These are phyloP conservation scores for Ypsolopha scabrella DNA, from an alignment of 2,888 invertebrate species.

Conservation along the genomic window DNA sequence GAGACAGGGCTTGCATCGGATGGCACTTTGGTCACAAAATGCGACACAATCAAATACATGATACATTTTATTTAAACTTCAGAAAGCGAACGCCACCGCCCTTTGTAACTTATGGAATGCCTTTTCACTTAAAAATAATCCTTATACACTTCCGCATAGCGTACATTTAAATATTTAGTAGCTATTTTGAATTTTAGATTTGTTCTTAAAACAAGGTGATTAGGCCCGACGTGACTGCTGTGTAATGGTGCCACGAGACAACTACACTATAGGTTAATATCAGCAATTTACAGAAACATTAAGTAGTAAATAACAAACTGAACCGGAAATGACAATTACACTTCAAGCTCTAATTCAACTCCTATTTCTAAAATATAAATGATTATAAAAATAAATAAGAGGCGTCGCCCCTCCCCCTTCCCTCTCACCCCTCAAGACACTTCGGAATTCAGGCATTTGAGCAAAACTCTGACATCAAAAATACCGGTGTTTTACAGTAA, in stretches of 20 bases:
- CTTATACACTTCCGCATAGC: constrained; percentile 54
- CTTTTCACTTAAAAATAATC: constrained; percentile 56
- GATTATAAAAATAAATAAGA: constrained; percentile 69
- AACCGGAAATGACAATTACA: constrained; percentile 36
- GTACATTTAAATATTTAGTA: constrained; percentile 36
- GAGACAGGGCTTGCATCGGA: constrained; percentile 30
- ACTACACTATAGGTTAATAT: constrained; percentile 16
- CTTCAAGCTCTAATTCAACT: constrained; percentile 41
- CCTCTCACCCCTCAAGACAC: constrained; percentile 33
- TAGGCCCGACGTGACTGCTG: background rate
- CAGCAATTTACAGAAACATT: constrained; percentile 17
- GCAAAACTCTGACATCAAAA: constrained; percentile 26
- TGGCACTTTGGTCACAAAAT: constrained; percentile 34
- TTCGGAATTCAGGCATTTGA: constrained; percentile 25
- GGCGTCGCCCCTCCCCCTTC: constrained; percentile 37
- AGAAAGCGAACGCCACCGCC: constrained; percentile 36
- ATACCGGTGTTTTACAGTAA: constrained; percentile 20
- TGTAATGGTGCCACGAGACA: background rate
- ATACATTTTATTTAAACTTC: background rate
- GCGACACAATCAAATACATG: background rate
- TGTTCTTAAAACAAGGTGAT: constrained; percentile 26
- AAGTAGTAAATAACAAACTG: constrained; percentile 18
- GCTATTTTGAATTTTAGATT: constrained; percentile 33
- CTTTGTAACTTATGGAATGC: constrained; percentile 58
- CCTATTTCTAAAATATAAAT: constrained; percentile 61